Evolutionary conservation across 2,113 vertebrate species (phyloP).

Genomic region (Cranoglanis bouderius): DNA sequence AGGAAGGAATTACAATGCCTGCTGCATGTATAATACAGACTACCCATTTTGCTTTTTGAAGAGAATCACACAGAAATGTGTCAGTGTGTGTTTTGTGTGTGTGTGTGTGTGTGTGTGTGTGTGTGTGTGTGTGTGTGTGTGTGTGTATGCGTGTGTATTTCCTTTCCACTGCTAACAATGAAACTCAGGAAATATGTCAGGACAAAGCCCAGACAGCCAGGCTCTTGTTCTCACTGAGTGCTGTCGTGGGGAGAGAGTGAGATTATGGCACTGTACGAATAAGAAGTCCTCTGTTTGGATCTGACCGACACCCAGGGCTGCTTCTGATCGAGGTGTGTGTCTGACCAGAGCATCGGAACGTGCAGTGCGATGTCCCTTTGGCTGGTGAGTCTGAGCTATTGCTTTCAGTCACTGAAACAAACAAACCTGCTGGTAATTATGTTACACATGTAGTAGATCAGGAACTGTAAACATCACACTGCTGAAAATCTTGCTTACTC

Average conservation of each 20-base stretch:
- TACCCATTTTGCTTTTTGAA: conserved; percentile 21
- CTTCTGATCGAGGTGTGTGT: conserved; percentile 23
- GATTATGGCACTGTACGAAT: conserved; percentile 27
- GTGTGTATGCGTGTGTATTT: conserved; percentile 47
- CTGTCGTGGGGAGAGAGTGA: conserved; percentile 31
- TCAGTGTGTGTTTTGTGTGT: conserved; percentile 24
- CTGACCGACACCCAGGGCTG: not conserved
- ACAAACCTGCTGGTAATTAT: not conserved
- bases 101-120: conserved; percentile 36
- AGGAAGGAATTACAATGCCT: conserved; percentile 50
- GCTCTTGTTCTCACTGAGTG: conserved; percentile 43
- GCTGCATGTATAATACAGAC: conserved; percentile 9
- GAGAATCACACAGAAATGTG: conserved; percentile 44
- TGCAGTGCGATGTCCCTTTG: conserved; percentile 55
- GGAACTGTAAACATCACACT: not conserved
- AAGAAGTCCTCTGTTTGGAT: conserved; percentile 34
- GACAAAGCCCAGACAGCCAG: conserved; percentile 55
- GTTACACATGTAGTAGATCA: not conserved
- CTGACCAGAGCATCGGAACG: conserved; percentile 27
- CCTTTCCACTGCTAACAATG: conserved; percentile 57
- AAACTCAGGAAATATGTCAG: conserved; percentile 63
- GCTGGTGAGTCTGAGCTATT: conserved; percentile 56
- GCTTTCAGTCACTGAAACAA: not conserved
- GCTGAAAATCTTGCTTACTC: not conserved
- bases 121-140: conserved; percentile 30